Evolutionary conservation across 2,797 vertebrate species (phyloP), one percentile per base, ranked within the genome.

Genomic region (Girardinus metallicus): DNA sequence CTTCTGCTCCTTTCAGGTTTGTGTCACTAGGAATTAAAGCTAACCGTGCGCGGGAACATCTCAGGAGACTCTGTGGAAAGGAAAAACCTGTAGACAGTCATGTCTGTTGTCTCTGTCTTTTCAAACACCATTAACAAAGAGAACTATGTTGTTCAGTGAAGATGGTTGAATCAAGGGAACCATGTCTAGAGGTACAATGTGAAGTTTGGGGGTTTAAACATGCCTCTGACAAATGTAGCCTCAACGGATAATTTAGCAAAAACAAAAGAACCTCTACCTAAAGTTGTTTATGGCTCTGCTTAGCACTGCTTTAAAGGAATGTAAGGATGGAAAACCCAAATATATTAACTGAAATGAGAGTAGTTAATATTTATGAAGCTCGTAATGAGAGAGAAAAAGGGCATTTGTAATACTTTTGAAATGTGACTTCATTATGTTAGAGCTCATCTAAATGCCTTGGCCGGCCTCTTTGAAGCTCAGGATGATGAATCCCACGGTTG

Each of bases 1-100:
- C 49, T 77, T 6, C 6, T 49, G 73, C 89, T 89, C 84, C 71
- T 77, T 79, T 57, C 86, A 79, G 75, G 74, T 91, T 6, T 0
- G 55, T 87, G 91, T 89, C 89, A 87, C 80, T 74, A 77, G 75
- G 77, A 87, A 90, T 92, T 87, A 86, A 41, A 73, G 75, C 39
- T 53, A 87, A 85, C 83, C 74, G 49, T 26, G 29, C 47, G 66
- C 49, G 15, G 49, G 5, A 1, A 72, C 41, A 76, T 90, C 81
- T 84, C 84, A 51, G 18, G 86, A 77, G 86, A 86, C 49, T 44
- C 73, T 31, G 15, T 10, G 55, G 21, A 76, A 53, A 34, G 13
- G 60, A 66, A 49, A 72, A 90, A 53, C 55, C 44, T 72, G 76
- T 71, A 85, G 77, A 77, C 79, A 85, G 79, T 73, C 5, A 31